Conservation (phyloP, 2,113 vertebrate species). For the Gobio gobio region DNA sequence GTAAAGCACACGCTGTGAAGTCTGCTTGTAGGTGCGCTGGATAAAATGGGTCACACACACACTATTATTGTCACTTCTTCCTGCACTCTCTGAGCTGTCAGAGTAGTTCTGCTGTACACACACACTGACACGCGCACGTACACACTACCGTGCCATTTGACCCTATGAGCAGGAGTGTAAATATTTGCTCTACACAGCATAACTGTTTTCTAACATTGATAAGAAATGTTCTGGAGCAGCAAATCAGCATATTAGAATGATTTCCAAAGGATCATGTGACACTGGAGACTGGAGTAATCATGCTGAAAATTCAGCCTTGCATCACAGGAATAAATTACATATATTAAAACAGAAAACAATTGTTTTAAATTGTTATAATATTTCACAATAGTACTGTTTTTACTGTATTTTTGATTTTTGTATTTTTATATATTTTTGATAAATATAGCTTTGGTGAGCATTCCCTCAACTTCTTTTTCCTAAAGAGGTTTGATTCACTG, state of each 20-base stretch:
- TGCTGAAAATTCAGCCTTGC: not conserved
- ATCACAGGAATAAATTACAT: not conserved
- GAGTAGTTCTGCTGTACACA: not conserved
- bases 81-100: not conserved
- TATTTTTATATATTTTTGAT: too few species aligned
- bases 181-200: not conserved
- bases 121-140: not conserved
- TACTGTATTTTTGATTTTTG: too few species aligned
- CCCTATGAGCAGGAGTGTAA: not conserved
- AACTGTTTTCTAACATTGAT: not conserved
- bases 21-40: constrained; percentile 34
- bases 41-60: constrained; percentile 53
- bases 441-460: not conserved
- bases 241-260: not conserved
- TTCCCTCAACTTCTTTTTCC: not conserved
- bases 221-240: not conserved
- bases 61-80: constrained; percentile 1
- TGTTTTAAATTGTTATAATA: not conserved
- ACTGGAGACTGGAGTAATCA: not conserved
- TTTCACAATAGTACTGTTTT: not conserved
- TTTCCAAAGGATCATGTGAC: not conserved
- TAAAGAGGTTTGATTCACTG: not conserved
- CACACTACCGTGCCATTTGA: not conserved
- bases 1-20: not conserved
- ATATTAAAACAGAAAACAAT: not conserved